Evolutionary conservation across 1,140 invertebrate genomes (phyloP).

Genomic region (Mycetomoellerius zeteki): DNA sequence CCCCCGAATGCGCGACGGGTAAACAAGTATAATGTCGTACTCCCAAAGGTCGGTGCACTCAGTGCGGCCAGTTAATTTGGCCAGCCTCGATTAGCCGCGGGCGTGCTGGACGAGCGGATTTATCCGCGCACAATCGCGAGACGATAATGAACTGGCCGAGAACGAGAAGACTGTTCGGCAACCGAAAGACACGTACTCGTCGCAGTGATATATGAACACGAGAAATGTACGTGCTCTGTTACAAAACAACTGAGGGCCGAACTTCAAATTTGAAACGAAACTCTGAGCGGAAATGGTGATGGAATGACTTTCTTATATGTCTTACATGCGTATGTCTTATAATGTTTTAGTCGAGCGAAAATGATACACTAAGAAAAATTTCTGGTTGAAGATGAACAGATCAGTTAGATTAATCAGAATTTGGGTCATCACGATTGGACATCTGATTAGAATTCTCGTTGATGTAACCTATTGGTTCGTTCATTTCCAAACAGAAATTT

Average conservation of each 20-base stretch:
- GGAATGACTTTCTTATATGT: background rate
- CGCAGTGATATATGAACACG: conserved; percentile 53
- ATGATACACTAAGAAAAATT: background rate
- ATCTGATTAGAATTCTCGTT: too few relatives aligned
- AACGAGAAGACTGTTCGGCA: conserved; percentile 37
- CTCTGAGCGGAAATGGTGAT: background rate
- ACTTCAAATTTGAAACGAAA: background rate
- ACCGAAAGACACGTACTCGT: conserved; percentile 43
- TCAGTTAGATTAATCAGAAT: too few relatives aligned
- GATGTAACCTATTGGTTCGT: too few relatives aligned
- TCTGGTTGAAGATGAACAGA: too few relatives aligned
- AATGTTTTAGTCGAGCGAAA: background rate
- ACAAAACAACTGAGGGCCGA: conserved; percentile 3
- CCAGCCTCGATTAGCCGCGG: conserved; percentile 69
- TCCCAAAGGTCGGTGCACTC: conserved; percentile 53
- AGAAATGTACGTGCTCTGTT: background rate
- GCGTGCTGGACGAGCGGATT: conserved; percentile 57
- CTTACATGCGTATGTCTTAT: background rate
- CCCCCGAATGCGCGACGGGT: conserved; percentile 22
- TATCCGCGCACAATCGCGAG: conserved; percentile 56
- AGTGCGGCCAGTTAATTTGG: conserved; percentile 67
- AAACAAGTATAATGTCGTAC: conserved; percentile 71
- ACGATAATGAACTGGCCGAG: conserved; percentile 65
- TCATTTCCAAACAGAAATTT: too few relatives aligned
- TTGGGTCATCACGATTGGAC: too few relatives aligned